Conservation (phyloP, 2,797 vertebrate genomes). For the Lepilemur septentrionalis region DNA sequence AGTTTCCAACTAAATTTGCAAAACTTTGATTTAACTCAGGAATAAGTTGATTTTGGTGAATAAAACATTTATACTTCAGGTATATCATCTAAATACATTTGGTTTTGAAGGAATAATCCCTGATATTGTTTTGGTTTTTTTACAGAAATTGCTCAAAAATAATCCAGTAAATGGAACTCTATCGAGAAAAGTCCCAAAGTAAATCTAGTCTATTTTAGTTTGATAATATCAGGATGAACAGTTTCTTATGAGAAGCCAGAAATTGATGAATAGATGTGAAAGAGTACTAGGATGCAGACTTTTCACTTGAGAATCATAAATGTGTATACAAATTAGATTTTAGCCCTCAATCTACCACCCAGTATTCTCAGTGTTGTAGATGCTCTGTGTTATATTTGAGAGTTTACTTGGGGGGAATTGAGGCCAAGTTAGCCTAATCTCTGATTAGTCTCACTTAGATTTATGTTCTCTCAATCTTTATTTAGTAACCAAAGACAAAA, state of each 20-base stretch:
- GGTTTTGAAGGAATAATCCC: not conserved
- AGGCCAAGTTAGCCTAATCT: slow-evolving; percentile 37
- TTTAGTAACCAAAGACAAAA: slow-evolving; percentile 52
- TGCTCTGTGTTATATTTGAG: slow-evolving; percentile 1
- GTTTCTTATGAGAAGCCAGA: not conserved
- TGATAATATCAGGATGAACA: not conserved
- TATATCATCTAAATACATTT: not conserved
- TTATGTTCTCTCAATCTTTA: slow-evolving; percentile 24
- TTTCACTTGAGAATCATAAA: slow-evolving; percentile 1
- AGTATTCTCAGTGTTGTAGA: not conserved
- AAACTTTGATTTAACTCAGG: not conserved
- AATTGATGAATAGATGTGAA: not conserved
- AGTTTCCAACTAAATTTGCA: not conserved
- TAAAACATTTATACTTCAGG: not conserved
- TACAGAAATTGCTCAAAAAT: not conserved
- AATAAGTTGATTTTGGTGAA: slow-evolving; percentile 6
- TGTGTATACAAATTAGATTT: not conserved
- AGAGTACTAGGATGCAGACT: not conserved
- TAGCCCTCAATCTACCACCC: not conserved
- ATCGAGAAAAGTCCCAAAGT: not conserved
- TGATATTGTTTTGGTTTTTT: slow-evolving; percentile 16
- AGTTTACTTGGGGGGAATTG: not conserved
- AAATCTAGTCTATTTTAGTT: slow-evolving; percentile 2
- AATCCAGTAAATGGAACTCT: not conserved
- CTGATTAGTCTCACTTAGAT: slow-evolving; percentile 45